A percentile compares a stretch with the other conserved stretches of the same genome.
phyloP scores from a whole-genome alignment of 1,140 invertebrate genomes.

The Anastrepha obliqua region DNA sequence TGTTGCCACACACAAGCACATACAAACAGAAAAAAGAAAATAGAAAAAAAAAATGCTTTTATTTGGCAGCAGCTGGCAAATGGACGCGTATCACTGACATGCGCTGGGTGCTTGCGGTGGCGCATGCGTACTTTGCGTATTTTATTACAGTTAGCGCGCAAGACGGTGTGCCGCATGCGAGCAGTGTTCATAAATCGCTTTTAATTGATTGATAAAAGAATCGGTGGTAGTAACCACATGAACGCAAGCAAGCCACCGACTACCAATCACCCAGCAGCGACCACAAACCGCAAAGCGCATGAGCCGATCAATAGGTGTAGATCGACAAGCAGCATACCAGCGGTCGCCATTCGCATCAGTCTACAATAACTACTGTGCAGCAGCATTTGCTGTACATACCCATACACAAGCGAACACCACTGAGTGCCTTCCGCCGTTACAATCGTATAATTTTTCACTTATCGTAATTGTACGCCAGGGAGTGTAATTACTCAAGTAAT shows the following conservation, averaged over 20 bases:
- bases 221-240: background rate
- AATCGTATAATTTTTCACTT: constrained; percentile 52
- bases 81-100: constrained; percentile 21
- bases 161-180: constrained; percentile 1
- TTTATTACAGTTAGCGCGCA: constrained; percentile 19
- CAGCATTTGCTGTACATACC: background rate
- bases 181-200: constrained; percentile 53
- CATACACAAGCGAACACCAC: no score
- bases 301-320: background rate
- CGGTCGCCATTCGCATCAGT: background rate
- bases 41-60: background rate
- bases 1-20: constrained; percentile 26
- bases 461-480: constrained; percentile 45
- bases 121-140: constrained; percentile 38
- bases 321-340: background rate
- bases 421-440: background rate
- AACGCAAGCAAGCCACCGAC: background rate
- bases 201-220: constrained; percentile 55
- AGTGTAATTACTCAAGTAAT: constrained; percentile 52
- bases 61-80: constrained; percentile 13
- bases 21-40: constrained; percentile 10
- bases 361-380: background rate
- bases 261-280: background rate
- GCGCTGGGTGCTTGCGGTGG: background rate
- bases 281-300: background rate